Conservation (phyloP, 1,140 invertebrate genomes). For the Macrocentrus cingulum region DNA sequence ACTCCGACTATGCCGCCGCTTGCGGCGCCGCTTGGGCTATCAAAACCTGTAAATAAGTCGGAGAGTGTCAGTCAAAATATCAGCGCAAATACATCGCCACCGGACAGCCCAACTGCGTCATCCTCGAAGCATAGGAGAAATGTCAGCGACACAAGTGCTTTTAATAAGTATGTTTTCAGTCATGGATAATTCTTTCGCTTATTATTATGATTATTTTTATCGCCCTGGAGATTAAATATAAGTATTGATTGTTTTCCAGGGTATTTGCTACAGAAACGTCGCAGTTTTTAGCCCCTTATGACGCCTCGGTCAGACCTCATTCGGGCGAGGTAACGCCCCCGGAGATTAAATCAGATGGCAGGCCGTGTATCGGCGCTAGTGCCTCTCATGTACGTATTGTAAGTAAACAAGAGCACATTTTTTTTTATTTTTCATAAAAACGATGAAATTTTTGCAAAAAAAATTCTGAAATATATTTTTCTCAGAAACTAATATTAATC, state of each 20-base stretch:
- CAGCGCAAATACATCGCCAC: constrained; percentile 51
- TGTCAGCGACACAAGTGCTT: constrained; percentile 84
- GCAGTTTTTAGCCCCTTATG: constrained; percentile 76
- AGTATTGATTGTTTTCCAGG: constrained; percentile 55
- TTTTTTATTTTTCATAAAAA: constrained; percentile 46
- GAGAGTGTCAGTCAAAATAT: constrained; percentile 57
- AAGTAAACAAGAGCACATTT: constrained; percentile 57
- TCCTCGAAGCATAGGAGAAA: constrained; percentile 72
- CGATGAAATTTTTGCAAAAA: too few relatives aligned
- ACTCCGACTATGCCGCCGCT: constrained; percentile 34
- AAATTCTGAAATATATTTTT: too few relatives aligned
- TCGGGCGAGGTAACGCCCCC: constrained; percentile 47
- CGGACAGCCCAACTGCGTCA: constrained; percentile 51
- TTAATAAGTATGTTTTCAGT: constrained; percentile 70
- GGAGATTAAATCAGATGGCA: constrained; percentile 51
- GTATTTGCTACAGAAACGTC: constrained; percentile 75
- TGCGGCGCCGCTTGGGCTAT: constrained; percentile 58
- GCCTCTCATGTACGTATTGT: constrained; percentile 60
- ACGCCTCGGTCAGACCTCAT: constrained; percentile 65
- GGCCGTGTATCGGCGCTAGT: constrained; percentile 48
- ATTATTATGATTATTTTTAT: constrained; percentile 24
- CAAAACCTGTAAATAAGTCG: constrained; percentile 58
- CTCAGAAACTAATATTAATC: too few relatives aligned
- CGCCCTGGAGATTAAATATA: constrained; percentile 15
- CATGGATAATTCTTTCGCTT: constrained; percentile 11